A percentile compares a stretch with the other conserved stretches of the same genome.
phyloP scores from a whole-genome alignment of 2,113 vertebrate genomes.

The Emydocephalus ijimae region DNA sequence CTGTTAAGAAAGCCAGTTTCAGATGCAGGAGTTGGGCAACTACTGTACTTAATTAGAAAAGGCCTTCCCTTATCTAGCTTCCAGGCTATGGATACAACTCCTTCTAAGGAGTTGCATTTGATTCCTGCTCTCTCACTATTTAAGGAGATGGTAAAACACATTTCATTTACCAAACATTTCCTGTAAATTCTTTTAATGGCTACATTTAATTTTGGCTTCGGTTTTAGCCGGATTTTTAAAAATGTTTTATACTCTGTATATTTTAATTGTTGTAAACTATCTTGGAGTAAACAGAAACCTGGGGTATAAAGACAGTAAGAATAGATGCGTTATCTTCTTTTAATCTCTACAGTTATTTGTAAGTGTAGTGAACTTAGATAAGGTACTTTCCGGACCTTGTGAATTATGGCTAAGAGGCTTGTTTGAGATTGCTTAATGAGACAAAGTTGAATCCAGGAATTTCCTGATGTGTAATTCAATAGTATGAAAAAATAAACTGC shows the following conservation, averaged over 20 bases:
- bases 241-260: background rate
- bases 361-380: background rate
- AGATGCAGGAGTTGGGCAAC: background rate
- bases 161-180: background rate
- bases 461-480: background rate
- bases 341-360: background rate
- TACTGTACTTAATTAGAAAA: background rate
- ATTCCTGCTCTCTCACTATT: background rate
- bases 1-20: background rate
- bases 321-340: background rate
- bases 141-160: background rate
- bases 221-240: background rate
- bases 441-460: background rate
- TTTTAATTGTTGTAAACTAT: background rate
- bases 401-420: background rate
- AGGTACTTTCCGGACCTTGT: background rate
- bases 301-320: background rate
- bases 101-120: background rate
- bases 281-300: background rate
- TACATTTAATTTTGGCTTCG: background rate
- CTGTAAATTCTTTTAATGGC: background rate
- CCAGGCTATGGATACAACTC: background rate
- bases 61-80: background rate
- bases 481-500: background rate
- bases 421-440: background rate